phyloP scores from a whole-genome alignment of 64 coral and sea anemone genomes.

The Anthopleura sola region DNA sequence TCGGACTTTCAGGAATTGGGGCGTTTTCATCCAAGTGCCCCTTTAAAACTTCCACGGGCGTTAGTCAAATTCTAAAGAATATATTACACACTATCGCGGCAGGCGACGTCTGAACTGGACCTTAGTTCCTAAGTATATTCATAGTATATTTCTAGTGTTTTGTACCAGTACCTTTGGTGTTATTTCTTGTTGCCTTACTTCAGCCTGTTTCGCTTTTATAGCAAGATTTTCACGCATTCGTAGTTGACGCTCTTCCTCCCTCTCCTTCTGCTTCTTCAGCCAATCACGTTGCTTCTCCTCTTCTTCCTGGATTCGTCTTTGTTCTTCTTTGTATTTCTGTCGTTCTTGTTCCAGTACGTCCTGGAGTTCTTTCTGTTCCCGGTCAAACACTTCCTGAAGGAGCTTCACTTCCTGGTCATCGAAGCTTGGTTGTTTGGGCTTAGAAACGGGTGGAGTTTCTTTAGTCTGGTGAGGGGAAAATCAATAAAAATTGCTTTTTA shows the following conservation, averaged over 20 bases:
- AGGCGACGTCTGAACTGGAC: too few relatives aligned
- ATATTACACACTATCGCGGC: too few relatives aligned
- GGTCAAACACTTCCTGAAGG: conserved; percentile 57
- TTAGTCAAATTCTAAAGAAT: too few relatives aligned
- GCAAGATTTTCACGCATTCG: conserved; percentile 26
- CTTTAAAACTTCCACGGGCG: too few relatives aligned
- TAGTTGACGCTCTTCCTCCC: conserved; percentile 44
- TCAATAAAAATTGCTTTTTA: not conserved
- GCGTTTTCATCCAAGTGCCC: too few relatives aligned
- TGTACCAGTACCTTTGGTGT: not conserved
- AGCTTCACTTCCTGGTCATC: conserved; percentile 51
- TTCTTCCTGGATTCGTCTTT: conserved; percentile 67
- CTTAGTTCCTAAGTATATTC: too few relatives aligned
- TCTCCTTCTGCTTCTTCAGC: conserved; percentile 32
- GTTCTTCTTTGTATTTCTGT: conserved; percentile 66
- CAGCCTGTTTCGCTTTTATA: not conserved
- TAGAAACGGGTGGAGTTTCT: not conserved
- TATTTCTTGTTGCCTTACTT: conserved; percentile 4
- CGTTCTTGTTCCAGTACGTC: conserved; percentile 49
- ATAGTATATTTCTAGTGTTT: too few relatives aligned
- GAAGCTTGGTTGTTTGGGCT: conserved; percentile 24
- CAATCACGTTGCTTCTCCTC: conserved; percentile 64
- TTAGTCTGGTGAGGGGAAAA: not conserved
- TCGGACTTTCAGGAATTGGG: too few relatives aligned
- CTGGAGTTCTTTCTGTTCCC: conserved; percentile 69